A percentile compares a stretch with the other conserved stretches of the same genome.
Evolutionary conservation across 2,113 vertebrate genomes (phyloP).

Genomic region (Dascyllus trimaculatus): DNA sequence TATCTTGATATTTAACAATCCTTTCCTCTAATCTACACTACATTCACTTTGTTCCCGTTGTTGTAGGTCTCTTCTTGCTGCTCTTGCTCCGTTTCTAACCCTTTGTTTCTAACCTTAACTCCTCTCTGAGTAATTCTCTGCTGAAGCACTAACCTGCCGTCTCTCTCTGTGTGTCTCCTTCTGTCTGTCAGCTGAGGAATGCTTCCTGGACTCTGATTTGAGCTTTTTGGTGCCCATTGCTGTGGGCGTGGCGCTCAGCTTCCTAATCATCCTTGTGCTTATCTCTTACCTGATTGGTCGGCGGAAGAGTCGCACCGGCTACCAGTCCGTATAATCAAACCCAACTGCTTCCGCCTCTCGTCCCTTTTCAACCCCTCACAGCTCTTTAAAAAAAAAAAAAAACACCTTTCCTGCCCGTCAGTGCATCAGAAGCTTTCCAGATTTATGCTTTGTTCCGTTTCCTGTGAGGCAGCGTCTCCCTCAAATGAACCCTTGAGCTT

Average conservation of each 20-base stretch:
- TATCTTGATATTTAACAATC: not conserved
- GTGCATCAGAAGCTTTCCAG: constrained; percentile 36
- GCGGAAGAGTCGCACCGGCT: constrained; percentile 95
- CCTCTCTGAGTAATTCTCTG: not conserved
- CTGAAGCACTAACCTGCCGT: constrained; percentile 57
- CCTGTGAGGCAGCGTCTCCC: constrained; percentile 15
- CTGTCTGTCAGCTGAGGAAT: constrained; percentile 93
- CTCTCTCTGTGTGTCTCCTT: constrained; percentile 59
- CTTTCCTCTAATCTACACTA: constrained; percentile 3
- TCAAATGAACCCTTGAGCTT: constrained; percentile 30
- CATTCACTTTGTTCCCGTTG: not conserved
- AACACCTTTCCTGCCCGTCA: constrained; percentile 16
- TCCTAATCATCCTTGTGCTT: constrained; percentile 97
- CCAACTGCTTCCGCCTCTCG: constrained; percentile 32
- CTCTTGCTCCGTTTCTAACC: constrained; percentile 14
- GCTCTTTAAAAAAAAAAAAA: constrained; percentile 15
- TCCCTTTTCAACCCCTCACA: constrained; percentile 15
- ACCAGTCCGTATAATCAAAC: constrained; percentile 91
- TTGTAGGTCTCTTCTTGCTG: constrained; percentile 16
- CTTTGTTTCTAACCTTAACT: constrained; percentile 10
- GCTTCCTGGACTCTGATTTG: constrained; percentile 96
- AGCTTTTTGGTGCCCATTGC: constrained; percentile 97
- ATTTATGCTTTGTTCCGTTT: constrained; percentile 33
- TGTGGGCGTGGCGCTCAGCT: constrained; percentile 93
- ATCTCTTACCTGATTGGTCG: constrained; percentile 96